Conservation (phyloP, 2,797 vertebrate genomes). For the Taenioides sp. region DNA sequence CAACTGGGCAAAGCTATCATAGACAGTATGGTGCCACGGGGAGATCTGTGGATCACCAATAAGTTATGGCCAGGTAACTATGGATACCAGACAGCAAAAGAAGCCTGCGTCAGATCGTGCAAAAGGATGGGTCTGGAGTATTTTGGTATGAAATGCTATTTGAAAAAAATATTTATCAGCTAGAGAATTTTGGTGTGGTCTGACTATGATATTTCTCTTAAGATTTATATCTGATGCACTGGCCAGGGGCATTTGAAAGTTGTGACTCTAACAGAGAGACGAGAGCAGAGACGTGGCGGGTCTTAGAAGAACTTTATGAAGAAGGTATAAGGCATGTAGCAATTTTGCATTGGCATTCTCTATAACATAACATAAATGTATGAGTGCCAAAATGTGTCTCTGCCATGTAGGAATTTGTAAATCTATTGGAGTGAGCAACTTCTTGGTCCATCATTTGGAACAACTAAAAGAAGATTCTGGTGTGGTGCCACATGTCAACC, state of each 20-base stretch:
- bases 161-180: neutral
- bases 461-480: conserved; percentile 80
- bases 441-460: conserved; percentile 82
- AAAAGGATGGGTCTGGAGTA: conserved; percentile 74
- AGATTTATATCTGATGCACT: conserved; percentile 86
- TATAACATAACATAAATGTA: neutral
- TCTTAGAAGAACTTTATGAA: conserved; percentile 76
- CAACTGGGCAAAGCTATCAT: conserved; percentile 70
- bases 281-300: conserved; percentile 79
- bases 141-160: conserved; percentile 65
- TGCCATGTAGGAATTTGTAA: conserved; percentile 74
- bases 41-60: conserved; percentile 82
- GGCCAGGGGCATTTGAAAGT: conserved; percentile 66
- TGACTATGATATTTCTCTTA: neutral
- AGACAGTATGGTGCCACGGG: conserved; percentile 67
- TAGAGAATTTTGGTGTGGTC: neutral
- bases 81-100: conserved; percentile 71
- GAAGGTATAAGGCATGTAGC: conserved; percentile 58
- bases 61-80: conserved; percentile 81
- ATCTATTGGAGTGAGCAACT: conserved; percentile 85
- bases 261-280: conserved; percentile 70
- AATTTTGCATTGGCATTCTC: neutral
- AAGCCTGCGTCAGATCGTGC: conserved; percentile 76
- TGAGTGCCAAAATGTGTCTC: neutral
- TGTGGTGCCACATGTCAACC: conserved; percentile 78